Conservation (phyloP, 2,113 vertebrate genomes). For the Rhea pennata region DNA sequence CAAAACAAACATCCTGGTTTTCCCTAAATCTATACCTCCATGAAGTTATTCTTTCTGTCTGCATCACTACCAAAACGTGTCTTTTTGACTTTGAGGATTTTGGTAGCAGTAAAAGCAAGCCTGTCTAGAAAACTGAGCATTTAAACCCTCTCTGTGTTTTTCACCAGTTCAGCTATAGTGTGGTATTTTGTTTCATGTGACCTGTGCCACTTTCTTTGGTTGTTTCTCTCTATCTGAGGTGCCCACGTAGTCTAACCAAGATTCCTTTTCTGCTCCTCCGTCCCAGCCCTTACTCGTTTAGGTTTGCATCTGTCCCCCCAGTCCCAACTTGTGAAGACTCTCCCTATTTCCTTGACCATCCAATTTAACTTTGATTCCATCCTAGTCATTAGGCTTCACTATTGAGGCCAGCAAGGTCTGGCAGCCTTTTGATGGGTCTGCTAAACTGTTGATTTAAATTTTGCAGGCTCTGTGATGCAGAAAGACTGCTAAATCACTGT, state of each 20-base stretch:
- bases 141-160: not conserved
- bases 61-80: not conserved
- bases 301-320: not conserved
- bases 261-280: not conserved
- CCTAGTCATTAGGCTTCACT: constrained; percentile 32
- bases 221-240: not conserved
- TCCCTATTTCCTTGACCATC: not conserved
- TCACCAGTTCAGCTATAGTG: not conserved
- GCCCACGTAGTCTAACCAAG: not conserved
- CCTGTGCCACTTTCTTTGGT: not conserved
- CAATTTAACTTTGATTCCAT: constrained; percentile 22
- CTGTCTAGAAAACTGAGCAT: not conserved
- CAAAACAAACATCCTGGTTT: not conserved
- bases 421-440: constrained; percentile 32
- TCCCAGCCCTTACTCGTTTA: not conserved
- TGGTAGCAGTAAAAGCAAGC: not conserved
- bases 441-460: constrained; percentile 55
- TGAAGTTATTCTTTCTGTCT: not conserved
- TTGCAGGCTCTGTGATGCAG: constrained; percentile 37
- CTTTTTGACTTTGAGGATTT: not conserved
- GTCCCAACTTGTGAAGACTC: not conserved
- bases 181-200: not conserved
- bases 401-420: constrained; percentile 40
- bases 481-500: constrained; percentile 37
- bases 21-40: not conserved